Evolutionary conservation across 2,113 vertebrate species (phyloP), one percentile per base, ranked within the genome.

Genomic region (Scartelaos histophorus): DNA sequence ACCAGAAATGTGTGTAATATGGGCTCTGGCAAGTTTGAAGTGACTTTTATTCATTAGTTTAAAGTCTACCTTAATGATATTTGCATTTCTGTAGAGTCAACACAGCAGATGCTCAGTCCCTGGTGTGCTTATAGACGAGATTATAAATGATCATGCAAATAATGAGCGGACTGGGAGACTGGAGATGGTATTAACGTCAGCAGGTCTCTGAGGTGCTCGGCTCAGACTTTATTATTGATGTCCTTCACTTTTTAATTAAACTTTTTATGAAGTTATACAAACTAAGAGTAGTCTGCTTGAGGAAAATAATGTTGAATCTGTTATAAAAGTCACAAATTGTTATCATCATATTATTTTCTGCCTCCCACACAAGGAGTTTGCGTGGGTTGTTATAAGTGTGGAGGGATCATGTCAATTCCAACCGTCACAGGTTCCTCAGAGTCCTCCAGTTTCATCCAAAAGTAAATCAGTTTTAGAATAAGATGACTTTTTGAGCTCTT

Each of bases 51-150:
- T 6, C n/a, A 21, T 54, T 54, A n/a, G 51, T 54, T 54, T 19
- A 54, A 54, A 54, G 51, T 19, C 51, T 11, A 9, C 11, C 51
- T 9, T 54, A 25, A 35, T 62, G 15, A 62, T 62, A 34, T 35
- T 35, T 62, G 60, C 3, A 25, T 24, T 15, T 24, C 24, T 58
- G 22, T 25, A 9, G 21, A 58, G 56, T 58, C 13, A 13, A 64
- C 61, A n/a, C 51, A 61, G 38, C 61, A 38, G 61, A 43, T 38
- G 17, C 61, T 64, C 5, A 13, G 34, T 64, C 61, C 61, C 61
- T 38, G 34, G 5, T 64, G 34, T n/a, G 61, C 34, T 9, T n/a
- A 43, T n/a, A n/a, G 5, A 43, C 9, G 38, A 43, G 38, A 17
- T n/a, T 9, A 64, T 35, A 34, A 35, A 64, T 38, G 38, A 64